phyloP scores from a whole-genome alignment of 2,113 vertebrate genomes.

The Lampris incognitus region DNA sequence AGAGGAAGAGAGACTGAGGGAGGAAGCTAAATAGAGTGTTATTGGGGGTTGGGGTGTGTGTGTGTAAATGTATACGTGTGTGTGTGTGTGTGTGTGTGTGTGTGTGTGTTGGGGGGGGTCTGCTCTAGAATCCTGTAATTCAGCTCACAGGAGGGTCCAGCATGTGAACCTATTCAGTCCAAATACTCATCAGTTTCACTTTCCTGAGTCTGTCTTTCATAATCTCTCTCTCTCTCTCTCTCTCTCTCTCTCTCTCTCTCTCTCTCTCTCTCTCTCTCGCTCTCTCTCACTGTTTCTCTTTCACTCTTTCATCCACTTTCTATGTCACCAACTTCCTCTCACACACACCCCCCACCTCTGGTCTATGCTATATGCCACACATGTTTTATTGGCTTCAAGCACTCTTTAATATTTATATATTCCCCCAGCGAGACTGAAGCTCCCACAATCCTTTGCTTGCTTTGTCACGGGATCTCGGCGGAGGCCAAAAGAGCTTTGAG shows the following conservation, averaged over 20 bases:
- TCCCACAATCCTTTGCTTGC: constrained; percentile 44
- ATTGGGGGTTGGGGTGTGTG: no score
- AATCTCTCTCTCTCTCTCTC: constrained; percentile 3
- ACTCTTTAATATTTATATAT: constrained; percentile 40
- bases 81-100: no score
- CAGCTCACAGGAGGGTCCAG: background rate
- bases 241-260: background rate
- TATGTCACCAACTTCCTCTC: background rate
- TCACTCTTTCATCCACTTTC: background rate
- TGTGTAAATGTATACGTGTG: no score
- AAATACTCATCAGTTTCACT: constrained; percentile 34
- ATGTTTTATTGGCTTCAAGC: constrained; percentile 17
- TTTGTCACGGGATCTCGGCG: constrained; percentile 5
- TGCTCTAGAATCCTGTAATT: constrained; percentile 1
- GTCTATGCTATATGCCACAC: constrained; percentile 12
- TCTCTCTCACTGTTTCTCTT: background rate
- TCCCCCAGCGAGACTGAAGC: constrained; percentile 7
- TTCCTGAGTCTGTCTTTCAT: constrained; percentile 3
- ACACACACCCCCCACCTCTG: constrained; percentile 14
- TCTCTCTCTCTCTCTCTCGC: background rate
- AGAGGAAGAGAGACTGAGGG: constrained; percentile 37
- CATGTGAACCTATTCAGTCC: constrained; percentile 31
- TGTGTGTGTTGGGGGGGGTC: background rate
- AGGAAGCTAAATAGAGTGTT: constrained; percentile 19
- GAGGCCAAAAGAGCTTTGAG: background rate